Conservation (phyloP, 2,113 vertebrate genomes). For the Irena cyanogastra region DNA sequence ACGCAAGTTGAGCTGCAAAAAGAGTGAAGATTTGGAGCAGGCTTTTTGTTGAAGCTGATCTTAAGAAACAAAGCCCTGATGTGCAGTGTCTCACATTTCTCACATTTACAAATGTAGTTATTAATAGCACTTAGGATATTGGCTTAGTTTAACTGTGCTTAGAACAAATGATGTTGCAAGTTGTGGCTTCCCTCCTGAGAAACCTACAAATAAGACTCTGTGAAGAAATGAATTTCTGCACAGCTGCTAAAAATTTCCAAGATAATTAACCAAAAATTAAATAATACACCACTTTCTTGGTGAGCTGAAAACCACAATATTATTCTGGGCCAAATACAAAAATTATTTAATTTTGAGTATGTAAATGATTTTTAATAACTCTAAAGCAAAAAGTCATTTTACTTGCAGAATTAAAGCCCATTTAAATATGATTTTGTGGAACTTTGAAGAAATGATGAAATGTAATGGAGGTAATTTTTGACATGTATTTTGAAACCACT, state of each 20-base stretch:
- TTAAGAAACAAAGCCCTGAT: background rate
- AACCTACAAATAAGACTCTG: background rate
- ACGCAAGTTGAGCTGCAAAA: background rate
- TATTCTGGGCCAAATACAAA: background rate
- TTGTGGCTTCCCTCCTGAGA: background rate
- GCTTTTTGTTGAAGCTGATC: background rate
- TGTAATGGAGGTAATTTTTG: background rate
- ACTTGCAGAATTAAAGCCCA: background rate
- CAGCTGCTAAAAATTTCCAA: background rate
- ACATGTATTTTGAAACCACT: background rate
- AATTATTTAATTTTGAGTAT: background rate
- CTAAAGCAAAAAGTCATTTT: background rate
- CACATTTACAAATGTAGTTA: background rate
- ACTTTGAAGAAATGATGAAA: background rate
- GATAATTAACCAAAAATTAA: background rate
- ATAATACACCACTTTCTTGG: background rate
- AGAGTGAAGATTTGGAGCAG: background rate
- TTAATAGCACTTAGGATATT: background rate
- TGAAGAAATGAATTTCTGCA: background rate
- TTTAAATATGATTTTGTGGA: background rate
- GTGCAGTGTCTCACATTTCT: background rate
- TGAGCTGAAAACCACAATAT: background rate
- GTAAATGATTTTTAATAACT: background rate
- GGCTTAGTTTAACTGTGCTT: background rate
- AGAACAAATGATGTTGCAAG: conserved; percentile 18